Evolutionary conservation across 2,888 invertebrate genomes (phyloP), one percentile per base, ranked within the genome.

Genomic region (Torymus auratus): DNA sequence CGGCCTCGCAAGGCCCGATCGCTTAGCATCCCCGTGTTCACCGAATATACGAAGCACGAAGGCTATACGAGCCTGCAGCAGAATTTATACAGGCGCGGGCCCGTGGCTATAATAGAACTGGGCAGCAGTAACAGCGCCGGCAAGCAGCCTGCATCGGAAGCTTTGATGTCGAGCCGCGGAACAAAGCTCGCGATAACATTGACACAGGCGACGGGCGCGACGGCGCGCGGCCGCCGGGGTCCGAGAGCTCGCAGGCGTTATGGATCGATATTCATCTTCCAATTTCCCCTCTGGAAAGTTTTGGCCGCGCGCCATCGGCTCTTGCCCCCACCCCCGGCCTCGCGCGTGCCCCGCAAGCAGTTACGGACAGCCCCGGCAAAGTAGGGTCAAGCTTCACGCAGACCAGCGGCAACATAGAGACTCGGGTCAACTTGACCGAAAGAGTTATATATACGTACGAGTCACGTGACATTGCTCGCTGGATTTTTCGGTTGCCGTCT

Each of bases 241-340:
- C 52, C n/a, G 15, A 53, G 15, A 50, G 74, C 60, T 68, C 14
- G 41, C 65, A 50, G 56, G 74, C 79, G 77, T 82, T 80, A 79
- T 65, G 79, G 82, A 73, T 82, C 82, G 82, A 82, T 82, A 82
- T 80, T 79, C 82, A 82, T 82, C 82, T 82, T 82, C 73, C 79
- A 80, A 82, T 82, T 82, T 77, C 65, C 68, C 76, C 61, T 28
- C 78, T 53, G 56, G 69, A 74, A 78, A 77, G 71, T 80, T 78
- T 80, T 80, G 77, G 78, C 80, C 65, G 28, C 60, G 71, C 71
- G 80, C 78, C 82, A 74, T 75, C 69, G 64, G 50, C 13, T 41
- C 58, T 10, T 12, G 17, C 52, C 56, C 15, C n/a, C 52, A 23
- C 50, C 58, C 11, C 41, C 52, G 23, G 53, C 10, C 65, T n/a